A percentile compares a stretch with the other conserved stretches of the same genome.
Conservation (phyloP, 1,140 invertebrate genomes). For the Orchestia grillus region DNA sequence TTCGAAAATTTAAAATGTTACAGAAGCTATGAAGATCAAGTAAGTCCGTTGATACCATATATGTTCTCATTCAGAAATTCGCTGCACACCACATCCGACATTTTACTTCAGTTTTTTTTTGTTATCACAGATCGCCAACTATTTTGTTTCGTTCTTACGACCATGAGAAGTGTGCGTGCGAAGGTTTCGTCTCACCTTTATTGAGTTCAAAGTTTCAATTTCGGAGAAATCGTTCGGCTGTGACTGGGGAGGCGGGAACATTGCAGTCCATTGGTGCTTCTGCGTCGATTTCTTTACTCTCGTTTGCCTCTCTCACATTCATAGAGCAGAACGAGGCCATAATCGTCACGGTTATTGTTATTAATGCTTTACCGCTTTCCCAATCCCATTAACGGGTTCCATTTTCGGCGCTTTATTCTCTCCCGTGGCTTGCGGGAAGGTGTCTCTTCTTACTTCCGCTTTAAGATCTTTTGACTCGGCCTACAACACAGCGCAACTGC, state of each 20-base stretch:
- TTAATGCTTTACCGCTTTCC: constrained; percentile 56
- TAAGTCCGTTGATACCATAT: background rate
- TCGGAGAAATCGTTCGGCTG: constrained; percentile 34
- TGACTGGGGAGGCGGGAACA: constrained; percentile 49
- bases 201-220: constrained; percentile 56
- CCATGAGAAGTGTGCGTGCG: background rate
- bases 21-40: background rate
- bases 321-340: constrained; percentile 52
- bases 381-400: constrained; percentile 56
- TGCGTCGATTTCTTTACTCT: constrained; percentile 56
- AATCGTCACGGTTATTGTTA: constrained; percentile 54
- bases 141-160: constrained; percentile 42
- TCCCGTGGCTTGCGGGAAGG: constrained; percentile 36
- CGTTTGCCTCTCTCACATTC: constrained; percentile 56
- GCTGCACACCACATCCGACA: background rate
- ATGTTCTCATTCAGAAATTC: background rate
- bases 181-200: constrained; percentile 52
- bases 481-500: background rate
- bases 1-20: background rate
- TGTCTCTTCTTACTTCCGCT: constrained; percentile 39
- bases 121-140: constrained; percentile 20
- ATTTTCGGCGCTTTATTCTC: constrained; percentile 50
- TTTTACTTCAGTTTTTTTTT: background rate
- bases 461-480: constrained; percentile 29
- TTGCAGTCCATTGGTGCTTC: constrained; percentile 46